Evolutionary conservation across 2,797 vertebrate genomes (phyloP).

Genomic region (Potorous gilbertii): DNA sequence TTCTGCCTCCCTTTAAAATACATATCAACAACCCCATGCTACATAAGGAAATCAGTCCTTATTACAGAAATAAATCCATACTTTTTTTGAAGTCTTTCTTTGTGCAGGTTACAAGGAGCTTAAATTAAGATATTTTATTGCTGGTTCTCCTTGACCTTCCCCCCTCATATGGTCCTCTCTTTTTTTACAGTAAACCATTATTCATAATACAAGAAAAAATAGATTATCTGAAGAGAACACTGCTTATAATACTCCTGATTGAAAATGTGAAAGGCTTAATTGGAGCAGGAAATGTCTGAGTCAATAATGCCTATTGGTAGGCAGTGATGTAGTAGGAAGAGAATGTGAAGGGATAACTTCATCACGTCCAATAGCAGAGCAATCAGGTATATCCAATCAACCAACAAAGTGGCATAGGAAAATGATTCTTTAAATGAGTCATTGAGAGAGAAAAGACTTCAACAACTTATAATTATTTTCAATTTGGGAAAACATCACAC

Average conservation of each 20-base stretch:
- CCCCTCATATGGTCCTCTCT: neutral
- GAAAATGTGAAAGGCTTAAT: neutral
- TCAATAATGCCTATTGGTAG: neutral
- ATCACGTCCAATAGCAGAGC: neutral
- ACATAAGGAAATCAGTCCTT: neutral
- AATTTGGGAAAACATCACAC: neutral
- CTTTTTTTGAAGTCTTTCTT: neutral
- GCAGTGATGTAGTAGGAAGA: neutral
- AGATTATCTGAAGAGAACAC: neutral
- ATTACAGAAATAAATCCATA: neutral
- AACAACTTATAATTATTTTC: neutral
- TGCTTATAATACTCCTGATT: neutral
- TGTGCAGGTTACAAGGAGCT: neutral
- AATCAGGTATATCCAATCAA: neutral
- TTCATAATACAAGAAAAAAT: neutral
- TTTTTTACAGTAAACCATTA: neutral
- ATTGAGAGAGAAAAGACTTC: neutral
- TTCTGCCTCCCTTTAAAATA: neutral
- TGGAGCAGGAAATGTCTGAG: neutral
- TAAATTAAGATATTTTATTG: neutral
- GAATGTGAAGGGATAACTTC: neutral
- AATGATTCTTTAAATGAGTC: neutral
- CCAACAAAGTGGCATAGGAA: neutral
- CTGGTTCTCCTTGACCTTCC: neutral
- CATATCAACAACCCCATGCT: neutral